These are phyloP conservation scores for Neoarius graeffei DNA, from an alignment of 2,113 vertebrate species.

Conservation along the genomic window DNA sequence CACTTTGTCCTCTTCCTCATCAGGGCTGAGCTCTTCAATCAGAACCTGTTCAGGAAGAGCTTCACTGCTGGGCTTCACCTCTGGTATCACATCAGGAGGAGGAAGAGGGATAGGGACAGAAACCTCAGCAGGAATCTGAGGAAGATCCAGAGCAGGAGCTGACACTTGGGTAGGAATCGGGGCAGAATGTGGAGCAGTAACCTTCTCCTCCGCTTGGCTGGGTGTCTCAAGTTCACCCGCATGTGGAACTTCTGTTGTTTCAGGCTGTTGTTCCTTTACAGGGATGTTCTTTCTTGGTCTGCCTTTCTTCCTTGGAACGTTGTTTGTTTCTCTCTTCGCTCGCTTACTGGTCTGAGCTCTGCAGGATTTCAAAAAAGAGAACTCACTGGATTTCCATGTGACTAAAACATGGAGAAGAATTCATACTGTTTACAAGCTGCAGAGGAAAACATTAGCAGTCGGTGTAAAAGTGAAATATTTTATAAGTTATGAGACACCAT, in stretches of 20 bases:
- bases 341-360: constrained; percentile 72
- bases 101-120: constrained; percentile 40
- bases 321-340: constrained; percentile 56
- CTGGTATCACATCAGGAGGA: constrained; percentile 19
- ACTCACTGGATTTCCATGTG: background rate
- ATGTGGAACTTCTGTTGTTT: constrained; percentile 37
- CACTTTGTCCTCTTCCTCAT: constrained; percentile 65
- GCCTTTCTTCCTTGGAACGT: constrained; percentile 64
- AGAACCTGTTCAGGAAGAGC: constrained; percentile 51
- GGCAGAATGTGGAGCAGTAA: background rate
- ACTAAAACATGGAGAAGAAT: background rate
- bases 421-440: background rate
- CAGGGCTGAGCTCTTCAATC: constrained; percentile 73
- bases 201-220: background rate
- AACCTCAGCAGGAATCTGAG: constrained; percentile 25
- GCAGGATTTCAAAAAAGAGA: background rate
- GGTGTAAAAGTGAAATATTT: background rate
- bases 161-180: background rate
- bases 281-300: constrained; percentile 67
- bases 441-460: background rate
- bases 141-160: constrained; percentile 23
- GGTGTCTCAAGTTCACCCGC: background rate
- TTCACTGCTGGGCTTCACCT: constrained; percentile 35
- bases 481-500: background rate
- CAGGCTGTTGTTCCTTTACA: constrained; percentile 29